These are phyloP conservation scores for Gymnogyps californianus DNA, from an alignment of 2,113 vertebrate genomes.

Conservation along the genomic window DNA sequence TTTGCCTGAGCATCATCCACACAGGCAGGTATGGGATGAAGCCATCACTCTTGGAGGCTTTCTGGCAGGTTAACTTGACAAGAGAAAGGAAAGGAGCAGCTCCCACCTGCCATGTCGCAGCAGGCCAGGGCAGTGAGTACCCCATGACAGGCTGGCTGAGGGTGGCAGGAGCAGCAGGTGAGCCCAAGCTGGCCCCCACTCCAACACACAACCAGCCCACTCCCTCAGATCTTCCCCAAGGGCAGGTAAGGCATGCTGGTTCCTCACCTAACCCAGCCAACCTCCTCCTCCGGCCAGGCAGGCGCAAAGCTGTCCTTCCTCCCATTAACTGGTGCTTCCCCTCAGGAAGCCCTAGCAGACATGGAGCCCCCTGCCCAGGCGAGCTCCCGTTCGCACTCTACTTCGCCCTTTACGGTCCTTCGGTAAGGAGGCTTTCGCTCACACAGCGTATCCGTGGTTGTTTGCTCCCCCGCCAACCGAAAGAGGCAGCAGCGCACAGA, in stretches of 20 bases:
- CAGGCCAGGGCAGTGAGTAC: neutral
- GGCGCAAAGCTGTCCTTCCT: neutral
- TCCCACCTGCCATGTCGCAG: neutral
- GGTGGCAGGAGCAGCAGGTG: neutral
- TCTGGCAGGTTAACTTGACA: neutral
- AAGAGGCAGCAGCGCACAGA: neutral
- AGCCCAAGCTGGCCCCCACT: too few relatives aligned
- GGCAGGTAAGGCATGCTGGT: too few relatives aligned
- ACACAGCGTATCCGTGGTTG: fast-evolving
- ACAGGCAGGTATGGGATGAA: neutral
- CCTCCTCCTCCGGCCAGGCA: neutral
- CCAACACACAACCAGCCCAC: neutral
- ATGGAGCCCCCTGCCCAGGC: too few relatives aligned
- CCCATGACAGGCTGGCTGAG: neutral
- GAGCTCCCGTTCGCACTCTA: neutral
- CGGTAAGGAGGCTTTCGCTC: neutral
- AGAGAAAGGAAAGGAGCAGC: neutral
- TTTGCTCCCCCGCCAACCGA: too few relatives aligned
- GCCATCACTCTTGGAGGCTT: neutral
- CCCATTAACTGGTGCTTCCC: neutral
- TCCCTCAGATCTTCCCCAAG: neutral
- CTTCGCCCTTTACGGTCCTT: too few relatives aligned
- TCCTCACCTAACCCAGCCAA: neutral
- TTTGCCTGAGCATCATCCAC: neutral
- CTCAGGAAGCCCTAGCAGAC: neutral